Conservation (phyloP, 2,888 invertebrate species). For the Cerceris rybyensis region DNA sequence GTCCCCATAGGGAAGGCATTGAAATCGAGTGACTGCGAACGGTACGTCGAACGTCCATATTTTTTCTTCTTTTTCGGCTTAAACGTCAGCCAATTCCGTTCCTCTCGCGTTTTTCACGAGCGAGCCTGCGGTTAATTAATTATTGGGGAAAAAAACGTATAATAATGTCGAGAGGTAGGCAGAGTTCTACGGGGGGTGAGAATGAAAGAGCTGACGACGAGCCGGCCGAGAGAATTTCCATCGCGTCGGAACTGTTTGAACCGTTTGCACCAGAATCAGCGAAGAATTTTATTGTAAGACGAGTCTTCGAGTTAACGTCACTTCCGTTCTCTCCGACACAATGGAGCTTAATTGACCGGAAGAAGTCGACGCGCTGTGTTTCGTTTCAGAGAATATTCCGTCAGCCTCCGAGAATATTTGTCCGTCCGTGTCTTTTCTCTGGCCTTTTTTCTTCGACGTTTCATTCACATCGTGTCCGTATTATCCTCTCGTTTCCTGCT, state of each 20-base stretch:
- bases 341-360: constrained; percentile 64
- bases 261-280: constrained; percentile 9
- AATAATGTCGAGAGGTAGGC: constrained; percentile 21
- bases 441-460: neutral
- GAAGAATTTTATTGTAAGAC: constrained; percentile 47
- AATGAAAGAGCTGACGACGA: neutral
- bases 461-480: neutral
- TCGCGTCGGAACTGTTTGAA: neutral
- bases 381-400: constrained; percentile 24
- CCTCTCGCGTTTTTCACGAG: constrained; percentile 4
- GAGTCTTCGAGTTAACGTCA: constrained; percentile 36
- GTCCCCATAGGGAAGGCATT: constrained; percentile 5
- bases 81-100: constrained; percentile 37
- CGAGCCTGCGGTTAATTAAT: constrained; percentile 16
- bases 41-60: constrained; percentile 15
- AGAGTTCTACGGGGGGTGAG: no score
- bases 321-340: constrained; percentile 42
- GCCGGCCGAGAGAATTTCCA: neutral
- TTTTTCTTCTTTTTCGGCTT: constrained; percentile 21
- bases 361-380: constrained; percentile 28
- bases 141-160: constrained; percentile 16
- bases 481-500: neutral
- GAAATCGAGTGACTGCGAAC: constrained; percentile 18
- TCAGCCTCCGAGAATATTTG: constrained; percentile 26
- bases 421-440: constrained; percentile 6